Base-by-base conservation (phyloP, 2,797 vertebrate genomes). In the Pipistrellus pygmaeus region DNA sequence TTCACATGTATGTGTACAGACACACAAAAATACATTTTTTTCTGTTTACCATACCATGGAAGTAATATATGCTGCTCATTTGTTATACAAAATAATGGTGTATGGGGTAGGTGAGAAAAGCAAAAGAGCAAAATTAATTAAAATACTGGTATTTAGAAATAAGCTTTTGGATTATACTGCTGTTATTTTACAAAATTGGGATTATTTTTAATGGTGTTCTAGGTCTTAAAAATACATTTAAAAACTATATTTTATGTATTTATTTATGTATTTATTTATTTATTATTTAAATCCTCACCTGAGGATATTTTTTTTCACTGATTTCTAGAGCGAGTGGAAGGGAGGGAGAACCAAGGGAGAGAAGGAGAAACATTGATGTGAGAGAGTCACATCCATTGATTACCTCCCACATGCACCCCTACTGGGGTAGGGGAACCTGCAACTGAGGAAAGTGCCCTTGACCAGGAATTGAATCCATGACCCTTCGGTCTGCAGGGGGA, bases 161-260 rank as follows among this genome's bases (percentile, higher is more conserved):
- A 81, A 91, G 38, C 13, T 72, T 94, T 91, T 77, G 23, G 27
- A 44, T 21, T 90, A 6, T 48, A 57, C 23, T 64, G 32, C 1
- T 84, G 9, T 85, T 76, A 82, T 71, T 94, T 86, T 77, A 82
- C 2, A 89, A 77, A 86, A 64, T n/a, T 82, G 41, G 10, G 20
- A 78, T 82, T 15, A 78, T 92, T 95, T 87, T 87, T 51, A 81
- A 14, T 73, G 44, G 64, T 83, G 4, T n/a, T 87, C 41, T 88
- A 72, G 60, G 69, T 92, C 66, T 78, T 8, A 78, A 84, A 83
- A 64, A 55, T 48, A 46, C 8, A 60, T 53, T 55, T 20, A n/a
- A 90, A 93, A 93, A 60, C 57, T 60, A 27, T 27, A 60, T 62
- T 62, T 30, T 27, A 60, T 60, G 8, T 44, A 44, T 30, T 30